phyloP scores from a whole-genome alignment of 2,888 invertebrate species.

The Drosophila nr. perissopoda region DNA sequence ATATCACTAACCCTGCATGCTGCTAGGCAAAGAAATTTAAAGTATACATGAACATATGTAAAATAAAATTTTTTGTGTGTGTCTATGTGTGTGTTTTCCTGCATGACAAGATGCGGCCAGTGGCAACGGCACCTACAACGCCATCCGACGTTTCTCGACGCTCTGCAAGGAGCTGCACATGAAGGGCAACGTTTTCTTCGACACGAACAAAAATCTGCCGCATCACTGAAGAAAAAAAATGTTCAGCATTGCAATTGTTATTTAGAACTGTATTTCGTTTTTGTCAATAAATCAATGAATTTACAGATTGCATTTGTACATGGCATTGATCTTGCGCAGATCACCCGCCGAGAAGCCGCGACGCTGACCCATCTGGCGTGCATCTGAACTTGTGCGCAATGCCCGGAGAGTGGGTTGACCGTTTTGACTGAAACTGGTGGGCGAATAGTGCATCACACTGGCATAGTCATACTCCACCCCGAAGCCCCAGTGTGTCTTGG shows the following conservation, averaged over 20 bases:
- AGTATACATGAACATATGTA: constrained; percentile 4
- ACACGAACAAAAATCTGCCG: constrained; percentile 82
- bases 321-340: constrained; percentile 79
- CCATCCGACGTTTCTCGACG: constrained; percentile 84
- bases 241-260: constrained; percentile 15
- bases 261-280: constrained; percentile 46
- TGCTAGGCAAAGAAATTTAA: constrained; percentile 16
- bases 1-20: constrained; percentile 48
- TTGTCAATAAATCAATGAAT: constrained; percentile 43
- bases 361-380: constrained; percentile 79
- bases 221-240: constrained; percentile 60
- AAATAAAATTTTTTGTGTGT: constrained; percentile 16
- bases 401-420: constrained; percentile 89
- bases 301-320: constrained; percentile 78
- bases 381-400: constrained; percentile 82
- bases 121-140: constrained; percentile 74
- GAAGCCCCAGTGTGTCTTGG: constrained; percentile 86
- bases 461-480: constrained; percentile 91
- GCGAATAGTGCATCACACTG: constrained; percentile 93
- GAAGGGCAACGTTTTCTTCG: constrained; percentile 83
- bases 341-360: constrained; percentile 79
- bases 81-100: constrained; percentile 30
- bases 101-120: constrained; percentile 46
- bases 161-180: constrained; percentile 84
- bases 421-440: constrained; percentile 90